Evolutionary conservation across 1,140 invertebrate genomes (phyloP), one percentile per base, ranked within the genome.

Genomic region (Drosophila serrata): DNA sequence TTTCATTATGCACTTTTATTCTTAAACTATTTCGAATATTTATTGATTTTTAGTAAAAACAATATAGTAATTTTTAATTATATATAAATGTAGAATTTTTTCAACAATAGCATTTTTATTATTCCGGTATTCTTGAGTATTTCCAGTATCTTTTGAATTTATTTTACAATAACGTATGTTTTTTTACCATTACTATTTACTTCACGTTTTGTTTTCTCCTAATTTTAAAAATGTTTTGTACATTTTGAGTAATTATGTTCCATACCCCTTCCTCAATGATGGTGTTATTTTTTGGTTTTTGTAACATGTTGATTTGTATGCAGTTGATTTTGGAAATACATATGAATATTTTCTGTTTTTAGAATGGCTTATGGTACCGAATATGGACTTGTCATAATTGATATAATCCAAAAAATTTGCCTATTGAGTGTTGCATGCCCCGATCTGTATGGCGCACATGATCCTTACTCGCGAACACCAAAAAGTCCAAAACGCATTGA

Each of bases 321-420:
- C 74, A 63, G 69, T 79, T 91, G 67, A 81, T 82, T 84, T 84
- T 76, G 51, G 65, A 73, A 49, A 75, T 85, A 85, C 64, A 84
- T 79, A 85, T 65, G 78, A 77, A 73, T 70, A 78, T 65, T 80
- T 79, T 91, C 70, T 84, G 73, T 90, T 91, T 92, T 40, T 93
- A 99, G 98, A 91, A 95, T 99, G 95, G 97, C 98, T 75, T 99
- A 99, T 94, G 98, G 98, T 84, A 99, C 98, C 93, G 98, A 99
- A 93, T 96, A 96, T 76, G 98, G 98, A 75, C 93, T 99, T 87
- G 98, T 98, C 85, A 96, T 99, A 93, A 95, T 99, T 82, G 98
- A 99, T 94, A 96, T 98, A 93, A 95, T 98, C 88, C 98, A 99
- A 93, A 98, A 97, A 94, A 95, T 95, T 64, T 96, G 97, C 93